These are phyloP conservation scores for Muntiacus reevesi DNA, from an alignment of 2,113 vertebrate species.

Conservation along the genomic window DNA sequence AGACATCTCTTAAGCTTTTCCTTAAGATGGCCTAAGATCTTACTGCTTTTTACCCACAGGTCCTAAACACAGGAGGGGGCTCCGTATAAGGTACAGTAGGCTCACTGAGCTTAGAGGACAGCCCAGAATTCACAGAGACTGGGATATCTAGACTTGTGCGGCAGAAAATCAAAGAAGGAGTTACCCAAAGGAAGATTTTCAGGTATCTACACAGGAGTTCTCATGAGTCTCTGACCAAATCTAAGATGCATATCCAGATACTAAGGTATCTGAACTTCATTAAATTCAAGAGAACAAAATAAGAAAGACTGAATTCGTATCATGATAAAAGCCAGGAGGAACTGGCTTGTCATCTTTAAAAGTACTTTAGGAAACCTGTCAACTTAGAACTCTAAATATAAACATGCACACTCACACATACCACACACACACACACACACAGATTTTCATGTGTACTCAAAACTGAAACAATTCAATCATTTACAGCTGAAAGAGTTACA, in stretches of 20 bases:
- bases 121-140: neutral
- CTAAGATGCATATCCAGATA: neutral
- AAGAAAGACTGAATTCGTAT: neutral
- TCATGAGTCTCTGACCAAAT: neutral
- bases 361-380: neutral
- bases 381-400: neutral
- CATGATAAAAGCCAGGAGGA: neutral
- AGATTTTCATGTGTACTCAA: neutral
- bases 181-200: neutral
- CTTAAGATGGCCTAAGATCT: neutral
- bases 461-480: neutral
- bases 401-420: neutral
- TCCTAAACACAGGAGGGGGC: neutral
- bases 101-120: neutral
- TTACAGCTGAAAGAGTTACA: neutral
- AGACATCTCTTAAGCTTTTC: neutral
- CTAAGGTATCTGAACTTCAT: neutral
- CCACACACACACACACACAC: neutral
- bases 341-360: neutral
- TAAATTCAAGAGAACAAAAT: neutral
- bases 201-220: neutral
- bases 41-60: neutral
- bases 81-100: fast-evolving
- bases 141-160: neutral
- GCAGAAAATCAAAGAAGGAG: neutral